Conservation (phyloP, 2,888 invertebrate genomes). For the Osmoderma eremita region DNA sequence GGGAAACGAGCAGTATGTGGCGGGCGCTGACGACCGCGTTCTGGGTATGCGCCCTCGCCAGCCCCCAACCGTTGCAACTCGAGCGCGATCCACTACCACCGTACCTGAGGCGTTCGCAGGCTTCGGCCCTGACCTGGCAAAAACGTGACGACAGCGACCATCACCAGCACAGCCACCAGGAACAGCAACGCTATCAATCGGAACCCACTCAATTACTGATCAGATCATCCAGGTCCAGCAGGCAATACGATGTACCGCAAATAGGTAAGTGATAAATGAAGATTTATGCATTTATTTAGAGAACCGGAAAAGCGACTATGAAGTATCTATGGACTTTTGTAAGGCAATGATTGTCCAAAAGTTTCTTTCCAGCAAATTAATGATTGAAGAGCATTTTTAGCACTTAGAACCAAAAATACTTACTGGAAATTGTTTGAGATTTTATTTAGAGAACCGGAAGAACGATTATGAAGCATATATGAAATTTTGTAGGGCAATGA, state of each 20-base stretch:
- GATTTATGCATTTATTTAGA: background rate
- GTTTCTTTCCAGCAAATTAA: too few relatives aligned
- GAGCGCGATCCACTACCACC: conserved; percentile 57
- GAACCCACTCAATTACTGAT: conserved; percentile 75
- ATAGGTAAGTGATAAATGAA: conserved; percentile 71
- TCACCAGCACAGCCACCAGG: too few relatives aligned
- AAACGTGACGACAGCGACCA: conserved; percentile 51
- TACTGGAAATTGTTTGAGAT: too few relatives aligned
- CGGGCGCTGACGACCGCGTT: conserved; percentile 60
- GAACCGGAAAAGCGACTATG: too few relatives aligned
- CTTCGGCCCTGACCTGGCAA: conserved; percentile 50
- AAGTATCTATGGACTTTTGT: too few relatives aligned
- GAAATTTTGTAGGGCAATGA: too few relatives aligned
- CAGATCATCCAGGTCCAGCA: conserved; percentile 77
- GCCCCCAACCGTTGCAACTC: conserved; percentile 61
- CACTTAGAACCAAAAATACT: too few relatives aligned
- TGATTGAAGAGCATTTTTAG: too few relatives aligned
- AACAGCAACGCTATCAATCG: conserved; percentile 52
- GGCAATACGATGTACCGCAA: conserved; percentile 87
- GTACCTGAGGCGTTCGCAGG: conserved; percentile 50
- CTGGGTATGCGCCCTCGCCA: conserved; percentile 63
- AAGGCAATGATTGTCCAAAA: too few relatives aligned
- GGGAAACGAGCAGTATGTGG: conserved; percentile 57
- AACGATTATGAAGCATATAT: too few relatives aligned
- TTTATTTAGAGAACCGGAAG: too few relatives aligned